Evolutionary conservation across 1,140 invertebrate species (phyloP), one percentile per base, ranked within the genome.

Genomic region (Hermetia illucens): DNA sequence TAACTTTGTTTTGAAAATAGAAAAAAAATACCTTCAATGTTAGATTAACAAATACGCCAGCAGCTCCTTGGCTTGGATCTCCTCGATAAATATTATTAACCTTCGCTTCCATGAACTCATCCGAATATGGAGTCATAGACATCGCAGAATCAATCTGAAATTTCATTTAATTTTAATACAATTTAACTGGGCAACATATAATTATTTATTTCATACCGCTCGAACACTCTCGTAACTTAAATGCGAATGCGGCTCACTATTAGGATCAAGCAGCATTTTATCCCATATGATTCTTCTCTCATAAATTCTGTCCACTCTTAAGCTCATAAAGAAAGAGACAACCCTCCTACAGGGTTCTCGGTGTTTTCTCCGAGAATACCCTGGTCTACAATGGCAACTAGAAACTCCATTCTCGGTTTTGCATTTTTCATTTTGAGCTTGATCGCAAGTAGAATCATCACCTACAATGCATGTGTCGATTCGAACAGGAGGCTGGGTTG

Each of bases 401-500:
- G 85, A 90, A n/a, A 92, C 88, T 4, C 87, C 88, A 42, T 72
- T 72, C 62, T 92, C 83, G 1, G 86, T 92, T 41, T 77, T 74
- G 55, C 89, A 94, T 32, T 76, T 74, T 52, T 93, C 89, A 51
- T 89, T 82, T 55, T 89, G 80, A 17, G 80, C 77, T 32, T 74
- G 68, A 50, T 91, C 86, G 49, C 89, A 94, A 0, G 89, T 92
- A n/a, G 81, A 79, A 46, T 89, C 83, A 46, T 94, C 88, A 2
- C 88, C 89, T 2, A 92, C 87, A 18, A 92, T 92, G 49, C 89
- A 94, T 8, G 89, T 93, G 56, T 94, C 89, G 39, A 94, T 93
- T 47, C 88, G 55, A 1, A 80, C 76, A 0, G 76, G 72, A 15
- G 75, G 73, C 43, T 73, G 74, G 1, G 66, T 69, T 3, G 75